Base-by-base conservation (phyloP, 1,140 invertebrate genomes). In the Berghia stephanieae region DNA sequence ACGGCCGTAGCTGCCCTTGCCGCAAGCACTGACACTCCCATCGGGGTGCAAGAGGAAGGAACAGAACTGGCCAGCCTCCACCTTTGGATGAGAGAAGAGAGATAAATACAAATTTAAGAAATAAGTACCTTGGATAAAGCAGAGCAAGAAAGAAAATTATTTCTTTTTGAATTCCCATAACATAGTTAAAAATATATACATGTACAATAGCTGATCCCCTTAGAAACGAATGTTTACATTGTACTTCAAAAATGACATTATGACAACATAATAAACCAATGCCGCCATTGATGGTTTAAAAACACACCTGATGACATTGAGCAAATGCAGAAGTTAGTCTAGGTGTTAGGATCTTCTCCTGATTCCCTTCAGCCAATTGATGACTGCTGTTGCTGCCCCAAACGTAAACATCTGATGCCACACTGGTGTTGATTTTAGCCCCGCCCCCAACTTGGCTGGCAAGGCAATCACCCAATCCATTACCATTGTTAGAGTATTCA, bases 311-410 rank as follows among this genome's bases (percentile, higher is more conserved):
- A 81, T 92, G 90, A 75, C 92, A 91, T 80, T 92, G 89, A 46
- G 86, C 87, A 86, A 93, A 93, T 21, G 90, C 87, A 46, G 90
- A 89, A 3, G 92, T 91, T 49, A 91, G 85, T 81, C 91, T 91
- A n/a, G 93, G 93, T 10, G 91, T 81, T 6, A 92, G 85, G 34
- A 93, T 91, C 86, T 93, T 93, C 78, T 93, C 93, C 78, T 91
- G 90, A 40, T 86, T 91, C 21, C 91, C 92, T 83, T 93, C 92
- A 34, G 92, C 92, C 34, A 93, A 85, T 83, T 93, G 93, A 84
- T 92, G 91, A 44, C 92, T 92, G n/a, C 92, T 92, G 87, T 93
- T 93, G 83, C 92, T 93, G 2, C 93, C 93, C 92, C 93, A 93
- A 3, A 93, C 91, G 86, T 91, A 93, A n/a, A 92, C 92, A 82